These are phyloP conservation scores for Caenorhabditis sp. DNA, from an alignment of 2,888 invertebrate species.

Conservation along the genomic window DNA sequence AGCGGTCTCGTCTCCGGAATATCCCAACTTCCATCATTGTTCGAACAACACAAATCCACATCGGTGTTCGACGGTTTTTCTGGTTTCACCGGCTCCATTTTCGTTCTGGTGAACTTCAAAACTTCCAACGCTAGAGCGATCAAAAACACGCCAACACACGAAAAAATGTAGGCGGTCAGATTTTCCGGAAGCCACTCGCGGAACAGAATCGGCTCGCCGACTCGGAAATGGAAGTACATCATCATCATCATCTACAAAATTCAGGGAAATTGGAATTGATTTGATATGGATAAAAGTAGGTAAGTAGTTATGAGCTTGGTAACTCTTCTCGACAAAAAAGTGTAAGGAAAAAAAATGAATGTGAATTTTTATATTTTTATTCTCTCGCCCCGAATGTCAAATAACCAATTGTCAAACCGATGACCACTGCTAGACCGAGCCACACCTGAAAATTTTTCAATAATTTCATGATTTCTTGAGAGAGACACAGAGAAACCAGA, in stretches of 20 bases:
- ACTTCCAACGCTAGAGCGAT: constrained; percentile 53
- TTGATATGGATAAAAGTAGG: not conserved
- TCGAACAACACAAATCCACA: constrained; percentile 37
- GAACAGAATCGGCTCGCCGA: constrained; percentile 60
- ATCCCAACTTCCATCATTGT: constrained; percentile 28
- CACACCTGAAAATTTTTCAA: constrained; percentile 50
- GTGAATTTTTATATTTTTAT: constrained; percentile 10
- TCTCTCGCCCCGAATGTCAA: constrained; percentile 58
- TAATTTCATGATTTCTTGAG: not conserved
- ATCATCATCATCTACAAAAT: constrained; percentile 64
- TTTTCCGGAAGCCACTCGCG: constrained; percentile 57
- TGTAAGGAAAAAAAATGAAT: not conserved
- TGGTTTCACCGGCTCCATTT: not conserved
- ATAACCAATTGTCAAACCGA: constrained; percentile 57
- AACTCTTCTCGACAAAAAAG: constrained; percentile 2
- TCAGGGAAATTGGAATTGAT: not conserved
- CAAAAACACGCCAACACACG: constrained; percentile 55
- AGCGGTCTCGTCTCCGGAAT: constrained; percentile 31
- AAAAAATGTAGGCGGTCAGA: constrained; percentile 54
- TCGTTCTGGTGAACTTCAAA: constrained; percentile 40
- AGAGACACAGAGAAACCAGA: too few species aligned
- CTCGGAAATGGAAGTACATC: constrained; percentile 68
- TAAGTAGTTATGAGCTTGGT: not conserved
- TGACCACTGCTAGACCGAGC: constrained; percentile 60
- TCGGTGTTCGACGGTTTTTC: constrained; percentile 3